Conservation (phyloP, 2,113 vertebrate species). For the Alaudala cheleensis region DNA sequence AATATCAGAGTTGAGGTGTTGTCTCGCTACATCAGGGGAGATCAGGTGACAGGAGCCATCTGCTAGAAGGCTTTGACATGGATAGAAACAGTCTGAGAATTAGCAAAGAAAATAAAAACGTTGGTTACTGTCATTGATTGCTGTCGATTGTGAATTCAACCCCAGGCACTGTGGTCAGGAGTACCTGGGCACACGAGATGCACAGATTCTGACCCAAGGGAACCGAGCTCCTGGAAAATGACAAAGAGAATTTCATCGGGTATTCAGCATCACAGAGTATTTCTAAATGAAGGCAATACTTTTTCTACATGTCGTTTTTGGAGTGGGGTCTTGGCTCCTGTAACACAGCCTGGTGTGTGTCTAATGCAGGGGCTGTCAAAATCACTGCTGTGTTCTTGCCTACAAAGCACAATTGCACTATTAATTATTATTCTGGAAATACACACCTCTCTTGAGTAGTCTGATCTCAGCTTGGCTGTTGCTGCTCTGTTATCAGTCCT, state of each 20-base stretch:
- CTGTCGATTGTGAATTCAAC: background rate
- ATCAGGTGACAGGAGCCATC: background rate
- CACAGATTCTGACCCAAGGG: background rate
- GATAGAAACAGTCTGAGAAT: background rate
- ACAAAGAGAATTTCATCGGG: background rate
- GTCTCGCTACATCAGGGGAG: background rate
- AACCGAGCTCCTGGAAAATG: background rate
- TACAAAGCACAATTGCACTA: background rate
- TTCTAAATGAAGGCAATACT: background rate
- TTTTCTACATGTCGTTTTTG: background rate
- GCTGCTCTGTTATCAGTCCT: conserved; percentile 17
- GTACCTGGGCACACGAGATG: background rate
- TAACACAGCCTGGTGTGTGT: background rate
- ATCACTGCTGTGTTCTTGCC: background rate
- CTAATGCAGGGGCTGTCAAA: background rate
- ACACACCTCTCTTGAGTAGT: background rate
- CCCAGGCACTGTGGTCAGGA: background rate
- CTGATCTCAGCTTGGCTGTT: background rate
- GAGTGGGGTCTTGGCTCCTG: background rate
- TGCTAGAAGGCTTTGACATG: background rate
- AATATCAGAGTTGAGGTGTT: background rate
- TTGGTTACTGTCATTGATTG: background rate
- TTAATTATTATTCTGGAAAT: conserved; percentile 56
- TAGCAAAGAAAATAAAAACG: background rate
- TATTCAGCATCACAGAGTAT: background rate